Evolutionary conservation across 2,888 invertebrate genomes (phyloP), one percentile per base, ranked within the genome.

Genomic region (Embidobia sp.): DNA sequence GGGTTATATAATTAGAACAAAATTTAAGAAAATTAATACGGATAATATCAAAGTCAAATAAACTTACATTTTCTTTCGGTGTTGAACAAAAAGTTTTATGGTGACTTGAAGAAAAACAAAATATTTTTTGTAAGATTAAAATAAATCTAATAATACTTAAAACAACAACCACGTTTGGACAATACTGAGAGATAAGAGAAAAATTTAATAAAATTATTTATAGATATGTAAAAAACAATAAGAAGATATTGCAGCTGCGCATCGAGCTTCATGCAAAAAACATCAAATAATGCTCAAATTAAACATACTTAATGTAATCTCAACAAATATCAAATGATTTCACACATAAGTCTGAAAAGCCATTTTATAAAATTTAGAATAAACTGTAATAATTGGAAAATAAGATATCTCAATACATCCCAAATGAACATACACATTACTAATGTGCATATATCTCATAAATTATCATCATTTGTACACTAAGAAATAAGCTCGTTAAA

Each of bases 201-300:
- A 74, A 80, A 51, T 76, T 40, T 4, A 53, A 80, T 76, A 76
- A 79, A 78, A 83, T 80, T 67, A 81, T 79, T 77, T 74, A 19
- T 19, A 18, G 66, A 80, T 81, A 75, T 81, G 81, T 57, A 77
- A 81, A 87, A 81, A 87, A 83, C 85, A 84, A 87, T 82, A 84
- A 85, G 83, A 85, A 86, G 85, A 87, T 85, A 87, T 80, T 87
- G 88, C 85, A 85, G 89, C 89, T 88, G 89, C 87, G 89, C 89
- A 89, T 88, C 85, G 88, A 89, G 88, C 86, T 86, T 85, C 89
- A 89, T 89, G 89, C 89, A 89, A 83, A 87, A 86, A 88, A 89
- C 88, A 89, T 84, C 87, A 85, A 88, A 84, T 84, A 87, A 88
- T 84, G 85, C 87, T 86, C 83, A 80, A 86, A 86, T 82, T 81